Evolutionary conservation across 1,140 invertebrate species (phyloP), one percentile per base, ranked within the genome.

Genomic region (Coenobita brevimanus): DNA sequence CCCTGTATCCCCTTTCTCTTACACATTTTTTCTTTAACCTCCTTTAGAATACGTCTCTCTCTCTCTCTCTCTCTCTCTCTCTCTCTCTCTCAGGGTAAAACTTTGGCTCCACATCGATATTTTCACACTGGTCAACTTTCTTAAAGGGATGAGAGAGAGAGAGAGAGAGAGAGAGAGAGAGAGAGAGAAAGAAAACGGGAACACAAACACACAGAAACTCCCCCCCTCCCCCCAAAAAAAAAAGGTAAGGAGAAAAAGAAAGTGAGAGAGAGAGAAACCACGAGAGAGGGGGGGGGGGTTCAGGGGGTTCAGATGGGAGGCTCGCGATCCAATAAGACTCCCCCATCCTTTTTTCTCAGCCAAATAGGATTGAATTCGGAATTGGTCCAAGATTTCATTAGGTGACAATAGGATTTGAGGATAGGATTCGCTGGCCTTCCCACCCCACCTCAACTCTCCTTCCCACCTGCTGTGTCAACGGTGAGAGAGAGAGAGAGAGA

Each of bases 311-410:
- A 80, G 54, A 80, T 62, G 50, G 54, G 54, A 30, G 36, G 33
- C 21, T 41, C 80, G 67, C n/a, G 64, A 82, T 82, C 80, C 80
- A 82, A 82, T 82, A 82, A 82, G 80, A 62, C 80, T 71, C 46
- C 30, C n/a, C 80, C 64, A 82, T 82, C 64, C 80, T 41, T 82
- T 82, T 82, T 82, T 82, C 80, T 82, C 80, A 71, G 64, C 64
- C 62, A 82, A 82, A 82, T 82, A 82, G 80, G 80, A 82, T 82
- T 82, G 80, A 82, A 82, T 82, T 82, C 64, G 15, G 80, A 82
- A 82, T 82, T 43, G 80, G 80, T 60, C 80, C 80, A 69, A 82
- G 80, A 82, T 82, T 82, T 82, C 80, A 82, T 82, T 82, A 82
- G 69, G 33, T 82, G 62, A 82, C 80, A 82, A 82, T 82, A 82